Percentiles rank a stretch among this genome's conserved stretches.
These are phyloP conservation scores for Heliopora coerulea DNA, from an alignment of 92 coral and sea anemone species.

Conservation along the genomic window DNA sequence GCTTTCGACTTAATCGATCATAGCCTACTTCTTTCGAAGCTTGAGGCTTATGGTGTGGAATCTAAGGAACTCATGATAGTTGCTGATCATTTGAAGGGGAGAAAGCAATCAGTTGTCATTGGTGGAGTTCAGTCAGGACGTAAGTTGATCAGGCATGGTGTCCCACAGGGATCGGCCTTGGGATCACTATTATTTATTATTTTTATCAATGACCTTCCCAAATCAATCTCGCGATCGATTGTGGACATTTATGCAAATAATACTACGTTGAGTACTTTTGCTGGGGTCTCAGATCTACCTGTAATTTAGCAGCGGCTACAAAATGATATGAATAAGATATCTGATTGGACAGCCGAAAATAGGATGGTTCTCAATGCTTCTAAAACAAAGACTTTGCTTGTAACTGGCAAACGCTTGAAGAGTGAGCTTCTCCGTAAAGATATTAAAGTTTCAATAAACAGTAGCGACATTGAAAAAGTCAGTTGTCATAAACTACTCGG, in stretches of 20 bases:
- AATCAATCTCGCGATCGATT: not conserved
- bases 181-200: slow-evolving; percentile 7
- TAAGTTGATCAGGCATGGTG: not conserved
- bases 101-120: slow-evolving; percentile 13
- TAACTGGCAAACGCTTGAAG: slow-evolving; percentile 43
- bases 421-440: too few relatives aligned
- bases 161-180: slow-evolving; percentile 1
- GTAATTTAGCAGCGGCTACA: not conserved
- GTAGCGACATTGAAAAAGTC: too few relatives aligned
- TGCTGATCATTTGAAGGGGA: not conserved
- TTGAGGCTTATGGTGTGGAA: slow-evolving; percentile 1
- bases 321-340: not conserved
- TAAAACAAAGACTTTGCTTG: slow-evolving; percentile 25
- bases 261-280: not conserved
- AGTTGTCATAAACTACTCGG: too few relatives aligned
- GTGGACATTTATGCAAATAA: slow-evolving; percentile 11
- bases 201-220: slow-evolving; percentile 28
- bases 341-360: slow-evolving; percentile 20
- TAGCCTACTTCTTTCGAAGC: not conserved
- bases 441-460: too few relatives aligned
- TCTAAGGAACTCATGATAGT: not conserved
- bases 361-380: slow-evolving; percentile 31
- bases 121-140: not conserved
- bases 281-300: not conserved
- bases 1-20: slow-evolving; percentile 34